Evolutionary conservation across 2,797 vertebrate genomes (phyloP), one percentile per base, ranked within the genome.

Genomic region (Crypturellus tataupa): DNA sequence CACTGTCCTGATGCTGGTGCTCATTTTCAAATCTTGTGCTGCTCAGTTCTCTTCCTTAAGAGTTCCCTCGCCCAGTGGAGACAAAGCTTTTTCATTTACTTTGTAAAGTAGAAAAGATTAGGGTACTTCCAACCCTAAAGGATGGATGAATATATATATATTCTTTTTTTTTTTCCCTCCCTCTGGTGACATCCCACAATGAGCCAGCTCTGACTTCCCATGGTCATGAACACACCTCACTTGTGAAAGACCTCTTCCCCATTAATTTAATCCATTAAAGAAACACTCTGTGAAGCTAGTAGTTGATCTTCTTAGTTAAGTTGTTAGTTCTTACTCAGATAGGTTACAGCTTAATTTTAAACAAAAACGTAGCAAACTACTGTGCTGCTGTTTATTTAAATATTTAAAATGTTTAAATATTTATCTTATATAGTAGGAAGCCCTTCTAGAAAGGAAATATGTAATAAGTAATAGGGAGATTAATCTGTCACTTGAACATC

Each of bases 241-340:
- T 95, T 93, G 80, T 82, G 84, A 92, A 93, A 88, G 86, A 95
- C 56, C 39, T 96, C 91, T 95, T 95, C 80, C 79, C 75, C 88
- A 94, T 96, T 96, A 95, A 95, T 95, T 95, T 96, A 92, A 92
- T 89, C 92, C 78, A 95, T 89, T 94, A 95, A 93, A 96, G 93
- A 93, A 95, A 80, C 0, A 1, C 60, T 93, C 95, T 90, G 93
- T 95, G 94, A 95, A 96, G 94, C 83, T 94, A 49, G 80, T 90
- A 76, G 85, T 91, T 96, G 95, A 95, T 96, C 95, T 96, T 94
- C 83, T 78, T 60, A 68, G 88, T 96, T 95, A 93, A 95, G 92
- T 95, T 69, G 86, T 90, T 90, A 71, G 77, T 92, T 89, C 95
- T 96, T 96, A 95, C 90, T 94, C 83, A 86, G 88, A 87, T 95